Conservation (phyloP, 1,140 invertebrate genomes). For the Brachionus calyciflorus region DNA sequence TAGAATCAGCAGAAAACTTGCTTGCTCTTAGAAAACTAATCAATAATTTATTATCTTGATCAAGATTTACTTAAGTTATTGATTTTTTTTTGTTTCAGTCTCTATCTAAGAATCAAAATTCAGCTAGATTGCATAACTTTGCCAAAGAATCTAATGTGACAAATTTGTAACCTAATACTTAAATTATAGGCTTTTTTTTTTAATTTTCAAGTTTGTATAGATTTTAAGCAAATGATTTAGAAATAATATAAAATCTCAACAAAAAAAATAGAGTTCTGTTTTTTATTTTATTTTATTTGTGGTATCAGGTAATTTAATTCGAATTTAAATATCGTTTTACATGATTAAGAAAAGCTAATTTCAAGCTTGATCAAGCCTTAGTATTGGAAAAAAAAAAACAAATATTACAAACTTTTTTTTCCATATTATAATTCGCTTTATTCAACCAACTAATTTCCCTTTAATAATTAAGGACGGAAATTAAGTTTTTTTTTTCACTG, state of each 20-base stretch:
- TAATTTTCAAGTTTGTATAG: too few species aligned
- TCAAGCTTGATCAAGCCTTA: conserved; percentile 33
- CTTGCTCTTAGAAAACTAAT: conserved; percentile 4
- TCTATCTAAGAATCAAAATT: too few species aligned
- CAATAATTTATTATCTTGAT: conserved; percentile 21
- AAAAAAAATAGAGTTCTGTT: too few species aligned
- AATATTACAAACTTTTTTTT: too few species aligned
- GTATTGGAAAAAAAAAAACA: conserved; percentile 20
- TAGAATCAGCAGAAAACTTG: too few species aligned
- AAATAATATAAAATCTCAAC: not conserved
- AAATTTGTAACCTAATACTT: conserved; percentile 5
- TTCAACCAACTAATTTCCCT: conserved; percentile 30
- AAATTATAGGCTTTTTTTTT: conserved; percentile 36
- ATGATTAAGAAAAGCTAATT: conserved; percentile 39
- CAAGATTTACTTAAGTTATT: conserved; percentile 7
- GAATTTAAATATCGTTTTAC: conserved; percentile 28
- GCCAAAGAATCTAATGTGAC: not conserved
- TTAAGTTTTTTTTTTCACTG: not conserved
- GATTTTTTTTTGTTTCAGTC: not conserved
- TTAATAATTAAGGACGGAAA: conserved; percentile 29
- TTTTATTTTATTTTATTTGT: too few species aligned
- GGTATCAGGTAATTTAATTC: conserved; percentile 41
- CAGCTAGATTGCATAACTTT: conserved; percentile 29
- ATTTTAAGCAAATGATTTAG: not conserved
- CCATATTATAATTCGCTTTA: too few species aligned